A percentile compares a stretch with the other conserved stretches of the same genome.
phyloP scores from a whole-genome alignment of 2,888 invertebrate genomes.

The Erebia palarica region DNA sequence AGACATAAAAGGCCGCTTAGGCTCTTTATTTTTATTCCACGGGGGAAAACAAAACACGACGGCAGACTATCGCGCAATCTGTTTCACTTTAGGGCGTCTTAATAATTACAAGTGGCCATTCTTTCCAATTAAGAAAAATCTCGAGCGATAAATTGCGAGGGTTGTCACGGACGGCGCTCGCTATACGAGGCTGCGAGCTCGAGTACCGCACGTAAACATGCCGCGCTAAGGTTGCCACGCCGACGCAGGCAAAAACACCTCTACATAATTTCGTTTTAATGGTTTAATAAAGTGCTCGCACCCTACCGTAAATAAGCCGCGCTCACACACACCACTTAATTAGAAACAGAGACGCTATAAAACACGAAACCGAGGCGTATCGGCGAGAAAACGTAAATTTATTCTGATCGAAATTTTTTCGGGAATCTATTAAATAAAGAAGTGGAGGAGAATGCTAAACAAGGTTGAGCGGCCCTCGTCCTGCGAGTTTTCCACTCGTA shows the following conservation, averaged over 20 bases:
- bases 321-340: constrained; percentile 68
- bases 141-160: constrained; percentile 79
- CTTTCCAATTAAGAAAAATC: constrained; percentile 82
- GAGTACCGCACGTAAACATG: constrained; percentile 72
- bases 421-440: constrained; percentile 82
- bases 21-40: constrained; percentile 44
- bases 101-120: constrained; percentile 83
- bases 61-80: constrained; percentile 74
- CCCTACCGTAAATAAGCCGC: constrained; percentile 64
- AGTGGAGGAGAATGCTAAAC: constrained; percentile 81
- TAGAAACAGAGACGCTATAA: constrained; percentile 66
- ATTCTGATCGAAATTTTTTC: constrained; percentile 76
- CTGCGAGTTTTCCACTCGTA: constrained; percentile 80
- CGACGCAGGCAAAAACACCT: constrained; percentile 44
- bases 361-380: constrained; percentile 67
- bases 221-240: constrained; percentile 57
- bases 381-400: constrained; percentile 78
- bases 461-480: constrained; percentile 79
- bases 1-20: constrained; percentile 35
- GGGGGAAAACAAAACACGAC: constrained; percentile 58
- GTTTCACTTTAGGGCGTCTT: constrained; percentile 82
- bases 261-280: constrained; percentile 60
- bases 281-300: constrained; percentile 69
- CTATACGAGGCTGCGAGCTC: constrained; percentile 40
- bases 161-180: constrained; percentile 60